These are phyloP conservation scores for Boleophthalmus pectinirostris DNA, from an alignment of 2,113 vertebrate species.

Conservation along the genomic window DNA sequence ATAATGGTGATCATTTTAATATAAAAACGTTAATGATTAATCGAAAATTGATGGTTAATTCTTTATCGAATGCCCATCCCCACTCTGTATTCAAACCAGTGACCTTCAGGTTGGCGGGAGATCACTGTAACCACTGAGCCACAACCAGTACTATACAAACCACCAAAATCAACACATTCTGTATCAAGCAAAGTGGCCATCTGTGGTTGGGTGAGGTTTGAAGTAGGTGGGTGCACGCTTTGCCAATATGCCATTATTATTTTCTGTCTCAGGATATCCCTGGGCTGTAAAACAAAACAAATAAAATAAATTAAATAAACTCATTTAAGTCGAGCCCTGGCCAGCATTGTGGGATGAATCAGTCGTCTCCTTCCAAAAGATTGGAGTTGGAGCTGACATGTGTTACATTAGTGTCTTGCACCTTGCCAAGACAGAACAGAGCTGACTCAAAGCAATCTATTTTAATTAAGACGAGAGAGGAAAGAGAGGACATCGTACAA, in stretches of 20 bases:
- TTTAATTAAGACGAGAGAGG: not conserved
- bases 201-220: too few species aligned
- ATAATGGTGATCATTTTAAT: too few species aligned
- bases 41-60: too few species aligned
- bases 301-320: not conserved
- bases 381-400: not conserved
- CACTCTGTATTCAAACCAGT: too few species aligned
- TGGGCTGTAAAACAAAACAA: not conserved
- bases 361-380: not conserved
- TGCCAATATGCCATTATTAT: not conserved
- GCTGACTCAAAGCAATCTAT: not conserved
- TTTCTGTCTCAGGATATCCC: not conserved
- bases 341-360: not conserved
- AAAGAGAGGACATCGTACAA: not conserved
- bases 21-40: too few species aligned
- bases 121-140: too few species aligned
- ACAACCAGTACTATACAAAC: too few species aligned
- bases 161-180: too few species aligned
- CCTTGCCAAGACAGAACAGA: not conserved
- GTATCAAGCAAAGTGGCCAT: too few species aligned
- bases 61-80: too few species aligned
- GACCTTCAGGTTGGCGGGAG: too few species aligned
- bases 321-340: not conserved
- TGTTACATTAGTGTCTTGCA: conserved; percentile 3
- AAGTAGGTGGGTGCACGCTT: not conserved